phyloP scores from a whole-genome alignment of 2,888 invertebrate genomes.

The Dolichomitus sp. region DNA sequence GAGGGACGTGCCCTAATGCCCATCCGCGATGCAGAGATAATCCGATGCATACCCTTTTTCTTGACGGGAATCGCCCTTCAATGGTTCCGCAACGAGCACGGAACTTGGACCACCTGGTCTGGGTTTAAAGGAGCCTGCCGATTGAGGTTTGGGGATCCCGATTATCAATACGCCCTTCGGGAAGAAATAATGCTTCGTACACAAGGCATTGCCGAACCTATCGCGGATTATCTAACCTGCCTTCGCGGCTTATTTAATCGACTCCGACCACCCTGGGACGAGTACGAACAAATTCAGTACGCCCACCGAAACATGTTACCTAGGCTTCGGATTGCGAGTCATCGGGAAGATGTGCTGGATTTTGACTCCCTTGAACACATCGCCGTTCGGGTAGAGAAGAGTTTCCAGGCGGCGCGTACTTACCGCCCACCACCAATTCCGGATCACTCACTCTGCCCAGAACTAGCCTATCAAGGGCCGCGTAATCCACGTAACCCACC shows the following conservation, averaged over 20 bases:
- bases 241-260: too few species aligned
- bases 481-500: background rate
- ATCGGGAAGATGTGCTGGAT: conserved; percentile 10
- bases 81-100: conserved; percentile 28
- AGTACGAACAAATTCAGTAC: conserved; percentile 21
- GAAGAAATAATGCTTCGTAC: too few species aligned
- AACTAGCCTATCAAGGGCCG: background rate
- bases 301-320: conserved; percentile 36
- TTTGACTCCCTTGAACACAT: conserved; percentile 30
- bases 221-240: too few species aligned
- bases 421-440: conserved; percentile 1
- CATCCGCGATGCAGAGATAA: too few species aligned
- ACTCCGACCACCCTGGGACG: conserved; percentile 18
- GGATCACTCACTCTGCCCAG: conserved; percentile 13
- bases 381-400: conserved; percentile 16
- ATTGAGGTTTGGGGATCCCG: conserved; percentile 18
- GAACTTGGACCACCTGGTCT: background rate
- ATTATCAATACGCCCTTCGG: conserved; percentile 27
- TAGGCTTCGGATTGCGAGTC: background rate
- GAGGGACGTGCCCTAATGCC: too few species aligned
- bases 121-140: background rate
- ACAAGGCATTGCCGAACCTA: conserved; percentile 24
- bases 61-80: conserved; percentile 13
- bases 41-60: conserved; percentile 41
- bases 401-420: background rate